Evolutionary conservation across 1,140 invertebrate species (phyloP).

Genomic region (Cryptotermes secundus): DNA sequence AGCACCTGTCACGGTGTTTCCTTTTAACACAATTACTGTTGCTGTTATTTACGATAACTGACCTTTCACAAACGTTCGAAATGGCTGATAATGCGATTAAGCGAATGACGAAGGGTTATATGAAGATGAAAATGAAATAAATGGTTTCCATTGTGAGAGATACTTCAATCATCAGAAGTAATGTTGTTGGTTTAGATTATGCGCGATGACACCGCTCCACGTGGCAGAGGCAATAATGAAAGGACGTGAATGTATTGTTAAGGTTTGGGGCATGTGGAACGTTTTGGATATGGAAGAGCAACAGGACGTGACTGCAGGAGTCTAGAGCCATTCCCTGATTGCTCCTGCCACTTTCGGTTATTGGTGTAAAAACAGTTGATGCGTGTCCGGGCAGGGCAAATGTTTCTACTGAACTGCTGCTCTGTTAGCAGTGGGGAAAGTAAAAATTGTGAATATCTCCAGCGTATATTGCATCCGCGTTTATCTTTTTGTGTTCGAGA

Average conservation of each 20-base stretch:
- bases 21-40: background rate
- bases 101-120: background rate
- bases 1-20: background rate
- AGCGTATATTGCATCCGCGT: no score
- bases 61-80: background rate
- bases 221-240: background rate
- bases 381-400: no score
- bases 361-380: background rate
- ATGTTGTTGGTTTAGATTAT: background rate
- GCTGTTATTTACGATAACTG: conserved; percentile 3
- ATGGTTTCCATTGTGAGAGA: background rate
- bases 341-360: background rate
- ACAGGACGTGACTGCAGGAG: background rate
- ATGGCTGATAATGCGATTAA: background rate
- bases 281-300: background rate
- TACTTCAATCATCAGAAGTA: background rate
- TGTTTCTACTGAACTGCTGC: no score
- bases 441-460: no score
- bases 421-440: no score
- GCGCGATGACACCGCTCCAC: background rate
- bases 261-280: background rate
- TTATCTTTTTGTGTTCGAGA: no score
- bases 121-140: background rate
- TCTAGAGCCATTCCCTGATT: background rate
- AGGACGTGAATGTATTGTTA: background rate